Evolutionary conservation across 2,113 vertebrate genomes (phyloP), one percentile per base, ranked within the genome.

Genomic region (Crotophaga sulcirostris): DNA sequence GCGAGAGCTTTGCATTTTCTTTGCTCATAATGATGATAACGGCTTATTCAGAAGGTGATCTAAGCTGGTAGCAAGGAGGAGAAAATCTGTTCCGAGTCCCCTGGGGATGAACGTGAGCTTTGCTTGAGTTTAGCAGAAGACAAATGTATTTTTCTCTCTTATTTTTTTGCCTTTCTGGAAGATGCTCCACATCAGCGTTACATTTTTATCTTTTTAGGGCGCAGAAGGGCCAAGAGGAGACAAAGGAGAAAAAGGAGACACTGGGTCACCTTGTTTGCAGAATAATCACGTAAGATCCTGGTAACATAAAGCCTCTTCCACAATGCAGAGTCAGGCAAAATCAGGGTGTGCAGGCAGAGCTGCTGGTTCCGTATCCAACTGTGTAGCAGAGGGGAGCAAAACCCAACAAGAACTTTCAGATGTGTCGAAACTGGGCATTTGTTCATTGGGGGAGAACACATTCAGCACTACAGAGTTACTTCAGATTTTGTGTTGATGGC

Each of bases 241-340:
- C 64, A 99, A 98, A 87, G 99, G 99, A 89, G 98, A 99, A 63
- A 99, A 99, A 81, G 99, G 99, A 79, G 98, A 99, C 91, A 98
- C 98, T 0, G 98, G 98, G 16, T 96, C 94, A 13, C 98, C 98
- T 0, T 96, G 88, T 38, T 90, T 99, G 73, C 98, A 98, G 68
- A 99, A 99, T 64, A 99, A 98, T 91, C 97, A 99, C 84, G 99
- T 99, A 93, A 98, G 98, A 69, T 23, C 54, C 17, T 24, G 62
- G 40, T n/a, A 36, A 13, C 5, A 3, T 8, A 33, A 72, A 72
- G 9, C 33, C 36, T 69, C 28, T 49, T 64, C 44, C 26, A 13
- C 2, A 7, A 26, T 0, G 1, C 1, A 5, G 29, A 38, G 10
- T 45, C 63, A 34, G 63, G 63, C 7, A 11, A 15, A 15, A 9